phyloP scores from a whole-genome alignment of 2,888 invertebrate genomes.

The Netelia virgata region DNA sequence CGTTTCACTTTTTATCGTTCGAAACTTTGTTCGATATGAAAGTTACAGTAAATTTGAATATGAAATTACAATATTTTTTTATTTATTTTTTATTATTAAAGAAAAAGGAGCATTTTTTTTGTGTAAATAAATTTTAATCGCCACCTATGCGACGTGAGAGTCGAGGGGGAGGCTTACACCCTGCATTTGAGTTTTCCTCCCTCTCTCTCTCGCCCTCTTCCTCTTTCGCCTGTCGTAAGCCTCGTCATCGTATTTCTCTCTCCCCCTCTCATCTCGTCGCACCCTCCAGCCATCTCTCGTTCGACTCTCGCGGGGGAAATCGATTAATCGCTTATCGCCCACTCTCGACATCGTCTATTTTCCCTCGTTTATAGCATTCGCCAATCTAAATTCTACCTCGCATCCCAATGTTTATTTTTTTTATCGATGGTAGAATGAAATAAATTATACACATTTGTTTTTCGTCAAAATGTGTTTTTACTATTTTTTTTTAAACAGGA shows the following conservation, averaged over 20 bases:
- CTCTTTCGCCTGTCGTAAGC: slow-evolving; percentile 16
- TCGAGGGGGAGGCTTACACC: neutral
- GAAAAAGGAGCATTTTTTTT: neutral
- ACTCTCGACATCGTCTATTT: neutral
- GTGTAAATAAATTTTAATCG: neutral
- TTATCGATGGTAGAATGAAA: neutral
- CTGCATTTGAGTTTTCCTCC: neutral
- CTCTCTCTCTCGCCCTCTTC: neutral
- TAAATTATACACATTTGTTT: neutral
- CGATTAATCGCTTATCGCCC: slow-evolving; percentile 19
- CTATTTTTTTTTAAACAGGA: neutral
- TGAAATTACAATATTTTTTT: neutral
- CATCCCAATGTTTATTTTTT: neutral
- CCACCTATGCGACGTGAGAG: neutral
- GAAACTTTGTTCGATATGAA: no score
- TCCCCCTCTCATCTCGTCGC: slow-evolving; percentile 1
- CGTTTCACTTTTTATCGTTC: no score
- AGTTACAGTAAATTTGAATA: neutral
- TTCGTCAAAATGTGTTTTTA: no score
- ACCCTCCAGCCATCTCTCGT: neutral
- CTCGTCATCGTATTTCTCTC: slow-evolving; percentile 40
- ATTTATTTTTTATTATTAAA: neutral
- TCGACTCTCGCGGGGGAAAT: neutral
- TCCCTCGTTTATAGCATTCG: neutral
- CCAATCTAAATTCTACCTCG: neutral